Percentiles rank a stretch among this genome's conserved stretches.
These are phyloP conservation scores for Gobio occitaniae DNA, from an alignment of 2,797 vertebrate species.

Conservation along the genomic window DNA sequence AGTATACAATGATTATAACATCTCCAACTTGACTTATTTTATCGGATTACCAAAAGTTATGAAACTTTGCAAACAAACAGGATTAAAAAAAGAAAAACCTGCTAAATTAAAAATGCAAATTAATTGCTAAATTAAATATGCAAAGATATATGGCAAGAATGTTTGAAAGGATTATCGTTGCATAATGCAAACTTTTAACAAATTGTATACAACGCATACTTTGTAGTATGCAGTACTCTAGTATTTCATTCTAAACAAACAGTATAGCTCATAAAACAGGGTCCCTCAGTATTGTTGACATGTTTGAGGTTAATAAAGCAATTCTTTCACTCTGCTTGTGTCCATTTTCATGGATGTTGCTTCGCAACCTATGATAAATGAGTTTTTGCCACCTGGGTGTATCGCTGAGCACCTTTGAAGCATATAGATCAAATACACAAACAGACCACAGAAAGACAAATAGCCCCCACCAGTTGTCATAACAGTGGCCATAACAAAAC, in stretches of 20 bases:
- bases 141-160: not conserved
- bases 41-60: not conserved
- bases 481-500: slow-evolving; percentile 46
- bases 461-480: slow-evolving; percentile 38
- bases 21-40: not conserved
- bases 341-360: slow-evolving; percentile 18
- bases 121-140: not conserved
- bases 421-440: slow-evolving; percentile 39
- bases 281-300: slow-evolving; percentile 2
- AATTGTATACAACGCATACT: not conserved
- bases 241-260: not conserved
- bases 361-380: slow-evolving; percentile 45
- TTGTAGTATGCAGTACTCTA: not conserved
- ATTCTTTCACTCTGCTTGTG: slow-evolving; percentile 23
- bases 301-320: slow-evolving; percentile 44
- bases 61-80: not conserved
- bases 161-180: not conserved
- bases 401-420: slow-evolving; percentile 48
- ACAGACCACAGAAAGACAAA: slow-evolving; percentile 40
- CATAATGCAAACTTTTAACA: not conserved
- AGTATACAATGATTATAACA: not conserved
- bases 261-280: not conserved
- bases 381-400: slow-evolving; percentile 55
- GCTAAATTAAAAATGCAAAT: not conserved
- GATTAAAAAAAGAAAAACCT: not conserved